A percentile compares a stretch with the other conserved stretches of the same genome.
These are phyloP conservation scores for Brachionus sp. DNA, from an alignment of 1,140 invertebrate species.

Conservation along the genomic window DNA sequence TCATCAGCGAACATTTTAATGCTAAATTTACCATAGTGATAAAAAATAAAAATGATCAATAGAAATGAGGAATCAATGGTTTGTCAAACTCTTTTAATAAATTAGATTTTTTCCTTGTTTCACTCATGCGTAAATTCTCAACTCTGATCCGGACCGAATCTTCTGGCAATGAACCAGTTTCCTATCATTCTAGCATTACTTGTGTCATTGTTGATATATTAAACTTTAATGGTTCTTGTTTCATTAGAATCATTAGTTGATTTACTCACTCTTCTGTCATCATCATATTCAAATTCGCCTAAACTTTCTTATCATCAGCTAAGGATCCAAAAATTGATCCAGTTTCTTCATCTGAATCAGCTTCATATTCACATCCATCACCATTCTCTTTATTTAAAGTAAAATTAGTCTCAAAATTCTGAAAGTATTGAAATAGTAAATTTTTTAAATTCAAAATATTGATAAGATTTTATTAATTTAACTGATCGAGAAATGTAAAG, in stretches of 20 bases:
- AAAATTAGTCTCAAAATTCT: slow-evolving; percentile 5
- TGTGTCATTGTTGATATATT: not conserved
- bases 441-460: not conserved
- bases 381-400: not conserved
- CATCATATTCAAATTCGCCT: too few species aligned
- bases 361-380: not conserved
- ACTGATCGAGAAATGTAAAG: not conserved
- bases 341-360: not conserved
- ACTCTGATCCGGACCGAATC: too few species aligned
- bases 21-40: too few species aligned
- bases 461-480: not conserved
- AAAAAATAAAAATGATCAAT: too few species aligned
- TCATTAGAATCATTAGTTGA: not conserved
- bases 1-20: too few species aligned
- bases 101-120: too few species aligned
- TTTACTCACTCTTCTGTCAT: not conserved
- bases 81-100: too few species aligned
- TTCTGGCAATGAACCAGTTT: not conserved
- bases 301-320: too few species aligned
- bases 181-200: not conserved
- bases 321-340: too few species aligned
- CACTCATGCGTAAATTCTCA: too few species aligned
- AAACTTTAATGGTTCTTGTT: not conserved
- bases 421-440: not conserved
- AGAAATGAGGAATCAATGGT: too few species aligned